Percentiles rank a stretch among this genome's conserved stretches.
Evolutionary conservation across 2,888 invertebrate genomes (phyloP).

Genomic region (Acleris literana): DNA sequence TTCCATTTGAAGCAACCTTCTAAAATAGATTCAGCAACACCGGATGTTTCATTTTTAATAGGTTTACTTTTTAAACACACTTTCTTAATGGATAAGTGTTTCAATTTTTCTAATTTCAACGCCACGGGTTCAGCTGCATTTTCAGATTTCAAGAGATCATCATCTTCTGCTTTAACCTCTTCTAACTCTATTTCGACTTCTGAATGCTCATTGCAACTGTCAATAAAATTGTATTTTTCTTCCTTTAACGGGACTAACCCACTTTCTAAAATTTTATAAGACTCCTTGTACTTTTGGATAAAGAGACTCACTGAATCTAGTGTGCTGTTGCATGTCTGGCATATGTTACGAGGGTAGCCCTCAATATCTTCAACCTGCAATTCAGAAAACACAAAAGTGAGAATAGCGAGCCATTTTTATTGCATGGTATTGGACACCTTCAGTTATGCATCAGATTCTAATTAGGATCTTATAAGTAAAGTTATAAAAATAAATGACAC

Average conservation of each 20-base stretch:
- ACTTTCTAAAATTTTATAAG: slow-evolving; percentile 57
- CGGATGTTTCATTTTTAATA: not conserved
- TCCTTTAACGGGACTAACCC: slow-evolving; percentile 55
- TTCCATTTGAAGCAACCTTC: slow-evolving; percentile 9
- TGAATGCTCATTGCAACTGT: slow-evolving; percentile 40
- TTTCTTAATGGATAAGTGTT: slow-evolving; percentile 21
- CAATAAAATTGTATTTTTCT: slow-evolving; percentile 46
- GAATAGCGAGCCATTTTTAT: not conserved
- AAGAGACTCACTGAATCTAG: slow-evolving; percentile 60
- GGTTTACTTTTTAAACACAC: slow-evolving; percentile 9
- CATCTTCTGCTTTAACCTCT: slow-evolving; percentile 29
- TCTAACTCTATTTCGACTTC: slow-evolving; percentile 40
- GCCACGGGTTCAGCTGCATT: slow-evolving; percentile 37
- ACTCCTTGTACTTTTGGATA: slow-evolving; percentile 62
- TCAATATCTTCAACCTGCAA: slow-evolving; percentile 69
- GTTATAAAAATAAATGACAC: not conserved
- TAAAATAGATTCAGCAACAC: not conserved
- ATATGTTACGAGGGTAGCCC: slow-evolving; percentile 69
- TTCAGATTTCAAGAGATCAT: not conserved
- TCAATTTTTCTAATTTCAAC: slow-evolving; percentile 42
- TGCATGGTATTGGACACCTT: not conserved
- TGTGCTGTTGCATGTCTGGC: slow-evolving; percentile 58
- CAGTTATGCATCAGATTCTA: slow-evolving; percentile 5
- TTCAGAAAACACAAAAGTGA: not conserved
- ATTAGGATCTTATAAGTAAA: slow-evolving; percentile 8